Evolutionary conservation across 2,888 invertebrate species (phyloP).

Genomic region (Hydrotaea cyrtoneurina): DNA sequence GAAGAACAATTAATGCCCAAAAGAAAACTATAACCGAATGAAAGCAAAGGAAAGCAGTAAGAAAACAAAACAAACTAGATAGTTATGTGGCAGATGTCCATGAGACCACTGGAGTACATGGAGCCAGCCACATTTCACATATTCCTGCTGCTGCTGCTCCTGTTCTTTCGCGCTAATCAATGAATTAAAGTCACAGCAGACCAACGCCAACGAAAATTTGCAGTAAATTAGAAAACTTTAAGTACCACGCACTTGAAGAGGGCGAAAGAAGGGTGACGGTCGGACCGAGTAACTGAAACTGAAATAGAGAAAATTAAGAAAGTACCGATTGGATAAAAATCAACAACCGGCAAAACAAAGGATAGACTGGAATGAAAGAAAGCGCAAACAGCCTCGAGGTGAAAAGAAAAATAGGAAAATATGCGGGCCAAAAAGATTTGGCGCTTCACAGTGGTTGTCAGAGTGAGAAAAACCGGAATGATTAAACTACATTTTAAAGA

Average conservation of each 20-base stretch:
- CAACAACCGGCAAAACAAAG: constrained; percentile 43
- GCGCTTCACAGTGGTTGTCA: neutral
- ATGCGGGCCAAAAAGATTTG: neutral
- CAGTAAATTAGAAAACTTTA: constrained; percentile 64
- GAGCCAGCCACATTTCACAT: neutral
- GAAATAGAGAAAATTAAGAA: constrained; percentile 33
- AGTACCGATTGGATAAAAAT: neutral
- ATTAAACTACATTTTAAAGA: too few relatives aligned
- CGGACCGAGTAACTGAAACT: constrained; percentile 71
- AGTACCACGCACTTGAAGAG: constrained; percentile 50
- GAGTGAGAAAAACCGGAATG: too few relatives aligned
- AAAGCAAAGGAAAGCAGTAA: constrained; percentile 36
- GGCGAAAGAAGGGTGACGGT: constrained; percentile 50
- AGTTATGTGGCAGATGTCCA: neutral
- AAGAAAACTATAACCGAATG: constrained; percentile 61
- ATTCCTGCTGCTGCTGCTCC: neutral
- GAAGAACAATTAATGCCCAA: constrained; percentile 51
- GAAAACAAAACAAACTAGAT: constrained; percentile 43
- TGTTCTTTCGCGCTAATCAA: constrained; percentile 76
- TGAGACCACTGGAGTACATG: neutral
- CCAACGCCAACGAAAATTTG: constrained; percentile 31
- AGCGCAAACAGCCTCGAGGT: constrained; percentile 25
- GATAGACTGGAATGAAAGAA: neutral
- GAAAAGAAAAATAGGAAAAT: neutral
- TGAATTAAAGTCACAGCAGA: constrained; percentile 76